Conservation (phyloP, 2,888 invertebrate genomes). For the Dolichopus griseipennis region DNA sequence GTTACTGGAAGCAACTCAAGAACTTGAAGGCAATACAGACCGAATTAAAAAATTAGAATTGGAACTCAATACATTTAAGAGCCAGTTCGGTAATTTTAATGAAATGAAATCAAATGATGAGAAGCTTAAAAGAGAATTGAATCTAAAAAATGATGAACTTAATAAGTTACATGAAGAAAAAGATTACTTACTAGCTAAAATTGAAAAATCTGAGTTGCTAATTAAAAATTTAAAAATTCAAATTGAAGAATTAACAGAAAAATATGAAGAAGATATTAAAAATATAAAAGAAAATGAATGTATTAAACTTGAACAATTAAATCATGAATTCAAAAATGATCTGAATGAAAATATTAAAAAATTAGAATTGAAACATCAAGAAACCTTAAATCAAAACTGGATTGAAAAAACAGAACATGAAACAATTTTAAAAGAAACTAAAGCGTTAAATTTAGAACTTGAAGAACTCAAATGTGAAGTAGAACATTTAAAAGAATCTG, state of each 20-base stretch:
- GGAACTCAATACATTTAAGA: slow-evolving; percentile 29
- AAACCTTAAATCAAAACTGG: slow-evolving; percentile 47
- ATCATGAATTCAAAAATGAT: slow-evolving; percentile 26
- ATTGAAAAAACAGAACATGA: slow-evolving; percentile 49
- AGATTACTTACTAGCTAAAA: slow-evolving; percentile 33
- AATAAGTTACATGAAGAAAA: slow-evolving; percentile 40
- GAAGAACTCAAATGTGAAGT: slow-evolving; percentile 43
- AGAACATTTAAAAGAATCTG: slow-evolving; percentile 41
- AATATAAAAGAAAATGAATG: slow-evolving; percentile 31
- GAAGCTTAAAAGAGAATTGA: slow-evolving; percentile 31
- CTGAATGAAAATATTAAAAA: slow-evolving; percentile 27
- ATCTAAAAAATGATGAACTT: slow-evolving; percentile 31
- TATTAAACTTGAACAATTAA: slow-evolving; percentile 26
- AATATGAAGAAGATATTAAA: slow-evolving; percentile 29
- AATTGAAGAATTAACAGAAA: slow-evolving; percentile 32
- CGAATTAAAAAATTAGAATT: slow-evolving; percentile 32
- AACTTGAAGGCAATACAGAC: slow-evolving; percentile 30
- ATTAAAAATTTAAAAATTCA: slow-evolving; percentile 30
- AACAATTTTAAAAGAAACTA: slow-evolving; percentile 42
- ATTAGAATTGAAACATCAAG: slow-evolving; percentile 39
- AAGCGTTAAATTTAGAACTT: slow-evolving; percentile 45
- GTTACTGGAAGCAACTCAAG: slow-evolving; percentile 30
- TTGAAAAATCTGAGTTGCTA: slow-evolving; percentile 33
- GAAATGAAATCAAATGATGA: slow-evolving; percentile 25
- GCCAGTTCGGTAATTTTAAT: slow-evolving; percentile 15